These are phyloP conservation scores for Carettochelys insculpta DNA, from an alignment of 2,113 vertebrate genomes.

Conservation along the genomic window DNA sequence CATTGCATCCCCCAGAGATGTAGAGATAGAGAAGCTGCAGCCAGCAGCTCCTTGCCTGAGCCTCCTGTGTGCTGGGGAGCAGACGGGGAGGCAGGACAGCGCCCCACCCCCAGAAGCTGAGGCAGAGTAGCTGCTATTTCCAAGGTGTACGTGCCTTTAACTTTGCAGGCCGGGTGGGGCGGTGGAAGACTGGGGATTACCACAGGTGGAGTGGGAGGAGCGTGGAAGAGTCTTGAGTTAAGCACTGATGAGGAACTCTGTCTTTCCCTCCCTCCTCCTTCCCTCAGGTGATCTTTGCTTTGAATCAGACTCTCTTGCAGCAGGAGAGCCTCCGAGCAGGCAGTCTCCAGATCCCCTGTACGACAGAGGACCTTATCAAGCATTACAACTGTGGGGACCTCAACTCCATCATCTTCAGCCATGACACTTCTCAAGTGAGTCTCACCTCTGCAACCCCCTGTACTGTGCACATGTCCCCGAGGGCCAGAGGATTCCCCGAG, in stretches of 20 bases:
- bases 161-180: accelerated
- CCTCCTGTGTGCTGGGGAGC: background rate
- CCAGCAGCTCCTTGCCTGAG: background rate
- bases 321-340: conserved; percentile 87
- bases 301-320: conserved; percentile 90
- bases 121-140: no score
- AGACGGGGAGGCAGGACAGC: background rate
- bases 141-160: background rate
- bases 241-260: conserved; percentile 56
- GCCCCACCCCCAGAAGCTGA: no score
- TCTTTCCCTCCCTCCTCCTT: conserved; percentile 49
- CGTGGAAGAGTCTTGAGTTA: background rate
- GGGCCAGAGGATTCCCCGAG: background rate
- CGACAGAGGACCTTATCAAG: conserved; percentile 88
- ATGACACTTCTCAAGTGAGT: conserved; percentile 87
- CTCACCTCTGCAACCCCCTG: background rate
- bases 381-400: conserved; percentile 92
- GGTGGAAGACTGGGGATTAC: accelerated
- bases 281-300: conserved; percentile 85
- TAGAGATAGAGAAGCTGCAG: background rate
- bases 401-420: conserved; percentile 89
- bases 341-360: conserved; percentile 84
- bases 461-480: accelerated
- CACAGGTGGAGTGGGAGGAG: accelerated
- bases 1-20: no score